Evolutionary conservation across 2,113 vertebrate species (phyloP).

Genomic region (Pelmatolapia mariae): DNA sequence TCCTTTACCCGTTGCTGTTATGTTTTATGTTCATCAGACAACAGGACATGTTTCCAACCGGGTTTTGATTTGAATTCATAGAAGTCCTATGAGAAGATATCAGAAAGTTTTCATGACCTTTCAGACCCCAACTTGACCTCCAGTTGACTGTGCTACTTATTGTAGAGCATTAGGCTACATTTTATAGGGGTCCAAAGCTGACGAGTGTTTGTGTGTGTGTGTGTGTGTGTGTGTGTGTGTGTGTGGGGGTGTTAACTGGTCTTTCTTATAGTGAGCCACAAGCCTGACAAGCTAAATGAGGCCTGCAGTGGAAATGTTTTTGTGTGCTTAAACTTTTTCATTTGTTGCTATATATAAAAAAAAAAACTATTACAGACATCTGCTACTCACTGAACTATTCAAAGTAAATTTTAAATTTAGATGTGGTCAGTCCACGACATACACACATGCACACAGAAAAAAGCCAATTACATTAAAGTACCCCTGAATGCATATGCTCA

Average conservation of each 20-base stretch:
- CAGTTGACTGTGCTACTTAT: neutral
- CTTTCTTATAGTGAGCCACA: neutral
- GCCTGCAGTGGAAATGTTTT: neutral
- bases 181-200: neutral
- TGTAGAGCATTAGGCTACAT: neutral
- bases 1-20: neutral
- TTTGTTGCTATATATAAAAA: neutral
- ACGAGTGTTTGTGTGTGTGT: neutral
- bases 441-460: neutral
- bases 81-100: neutral
- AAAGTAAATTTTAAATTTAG: neutral
- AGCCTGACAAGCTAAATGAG: neutral
- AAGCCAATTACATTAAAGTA: neutral
- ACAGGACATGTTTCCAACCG: neutral
- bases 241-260: neutral
- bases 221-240: too few species aligned
- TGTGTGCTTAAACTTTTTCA: neutral
- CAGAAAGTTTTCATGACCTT: neutral
- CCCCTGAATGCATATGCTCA: neutral
- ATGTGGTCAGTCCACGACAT: rapidly evolving
- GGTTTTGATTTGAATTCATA: neutral
- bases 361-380: neutral
- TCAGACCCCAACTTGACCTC: neutral
- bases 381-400: neutral
- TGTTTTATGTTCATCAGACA: neutral